Conservation (phyloP, 2,113 vertebrate species). For the Petromus typicus region DNA sequence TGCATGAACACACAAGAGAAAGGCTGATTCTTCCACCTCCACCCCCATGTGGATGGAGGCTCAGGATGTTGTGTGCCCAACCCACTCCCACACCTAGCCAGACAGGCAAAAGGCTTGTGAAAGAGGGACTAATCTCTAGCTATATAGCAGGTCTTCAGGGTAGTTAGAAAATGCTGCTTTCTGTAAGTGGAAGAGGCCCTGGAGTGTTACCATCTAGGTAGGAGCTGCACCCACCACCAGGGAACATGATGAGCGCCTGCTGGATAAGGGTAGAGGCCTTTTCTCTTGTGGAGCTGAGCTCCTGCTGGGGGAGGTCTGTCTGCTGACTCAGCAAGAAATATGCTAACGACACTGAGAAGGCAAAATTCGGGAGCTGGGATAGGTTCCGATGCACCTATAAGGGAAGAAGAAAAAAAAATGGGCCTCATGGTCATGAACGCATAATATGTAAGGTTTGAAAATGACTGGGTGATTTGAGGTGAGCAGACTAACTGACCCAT, state of each 20-base stretch:
- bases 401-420: neutral
- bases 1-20: neutral
- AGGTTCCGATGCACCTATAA: constrained; percentile 94
- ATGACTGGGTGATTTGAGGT: fast-evolving
- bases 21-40: fast-evolving
- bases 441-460: neutral
- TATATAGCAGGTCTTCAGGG: neutral
- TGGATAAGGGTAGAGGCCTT: constrained; percentile 90
- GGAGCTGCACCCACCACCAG: constrained; percentile 89
- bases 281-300: constrained; percentile 85
- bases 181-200: neutral
- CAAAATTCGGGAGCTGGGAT: constrained; percentile 98
- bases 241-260: constrained; percentile 94
- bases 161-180: neutral
- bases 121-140: neutral
- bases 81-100: neutral
- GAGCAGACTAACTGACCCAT: neutral
- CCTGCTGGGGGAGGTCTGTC: constrained; percentile 89
- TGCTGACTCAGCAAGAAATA: constrained; percentile 95
- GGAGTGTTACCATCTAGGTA: neutral
- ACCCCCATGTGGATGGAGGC: fast-evolving
- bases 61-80: neutral
- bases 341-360: constrained; percentile 94
- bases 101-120: fast-evolving
- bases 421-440: neutral